Evolutionary conservation across 2,888 invertebrate genomes (phyloP).

Genomic region (Capitulum mitella): DNA sequence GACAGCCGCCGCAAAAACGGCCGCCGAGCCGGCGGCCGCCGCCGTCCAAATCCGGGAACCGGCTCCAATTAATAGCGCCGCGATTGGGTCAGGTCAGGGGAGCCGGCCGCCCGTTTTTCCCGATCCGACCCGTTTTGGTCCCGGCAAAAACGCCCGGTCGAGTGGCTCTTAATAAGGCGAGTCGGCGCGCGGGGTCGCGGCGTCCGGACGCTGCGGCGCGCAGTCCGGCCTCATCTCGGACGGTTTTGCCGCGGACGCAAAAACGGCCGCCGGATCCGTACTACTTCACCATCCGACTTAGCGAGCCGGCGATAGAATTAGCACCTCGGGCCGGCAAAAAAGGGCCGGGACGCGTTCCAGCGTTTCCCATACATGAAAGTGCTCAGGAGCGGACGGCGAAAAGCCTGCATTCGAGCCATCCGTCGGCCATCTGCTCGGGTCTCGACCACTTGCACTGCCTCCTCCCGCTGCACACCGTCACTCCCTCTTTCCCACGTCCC

Average conservation of each 20-base stretch:
- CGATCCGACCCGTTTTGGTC: neutral
- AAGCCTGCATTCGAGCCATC: neutral
- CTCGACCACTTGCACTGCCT: neutral
- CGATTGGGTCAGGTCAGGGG: conserved; percentile 7
- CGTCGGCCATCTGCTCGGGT: neutral
- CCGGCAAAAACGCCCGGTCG: neutral
- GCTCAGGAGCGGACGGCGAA: neutral
- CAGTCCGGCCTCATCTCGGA: neutral
- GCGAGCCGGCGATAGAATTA: neutral
- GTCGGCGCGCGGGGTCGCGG: neutral
- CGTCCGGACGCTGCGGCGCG: too few relatives aligned
- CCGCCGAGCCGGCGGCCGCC: neutral
- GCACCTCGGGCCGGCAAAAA: neutral
- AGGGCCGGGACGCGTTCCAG: neutral
- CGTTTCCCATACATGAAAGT: neutral
- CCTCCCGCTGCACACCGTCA: neutral
- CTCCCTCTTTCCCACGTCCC: too few relatives aligned
- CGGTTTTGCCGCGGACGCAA: neutral
- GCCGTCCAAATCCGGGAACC: neutral
- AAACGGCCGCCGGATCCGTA: neutral
- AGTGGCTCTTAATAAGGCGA: neutral
- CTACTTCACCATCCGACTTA: neutral
- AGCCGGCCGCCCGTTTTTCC: neutral
- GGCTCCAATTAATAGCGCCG: neutral
- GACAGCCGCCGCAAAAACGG: neutral